A percentile compares a stretch with the other conserved stretches of the same genome.
phyloP scores from a whole-genome alignment of 1,140 invertebrate genomes.

The Aphidius ervi region DNA sequence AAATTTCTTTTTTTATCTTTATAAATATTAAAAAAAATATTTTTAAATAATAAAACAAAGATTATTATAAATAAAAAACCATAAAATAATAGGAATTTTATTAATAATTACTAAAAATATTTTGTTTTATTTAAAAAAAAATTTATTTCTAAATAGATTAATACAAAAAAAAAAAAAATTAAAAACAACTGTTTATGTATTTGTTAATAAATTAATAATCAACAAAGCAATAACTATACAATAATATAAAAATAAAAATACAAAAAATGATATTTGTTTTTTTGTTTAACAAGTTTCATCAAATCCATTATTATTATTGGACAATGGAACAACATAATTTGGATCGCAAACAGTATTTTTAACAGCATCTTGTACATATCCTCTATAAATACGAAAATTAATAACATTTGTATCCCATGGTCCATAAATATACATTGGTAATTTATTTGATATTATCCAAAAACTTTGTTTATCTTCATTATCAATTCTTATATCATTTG shows the following conservation, averaged over 20 bases:
- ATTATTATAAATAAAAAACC: no score
- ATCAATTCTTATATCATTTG: slow-evolving; percentile 75
- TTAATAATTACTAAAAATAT: no score
- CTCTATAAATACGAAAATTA: slow-evolving; percentile 69
- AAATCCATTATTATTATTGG: slow-evolving; percentile 33
- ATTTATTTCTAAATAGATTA: no score
- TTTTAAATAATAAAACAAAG: no score
- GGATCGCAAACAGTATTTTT: slow-evolving; percentile 68
- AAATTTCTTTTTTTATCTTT: no score
- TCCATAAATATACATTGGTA: slow-evolving; percentile 71
- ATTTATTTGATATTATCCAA: slow-evolving; percentile 70
- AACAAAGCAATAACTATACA: not conserved
- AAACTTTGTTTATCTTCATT: slow-evolving; percentile 63
- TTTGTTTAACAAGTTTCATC: slow-evolving; percentile 42
- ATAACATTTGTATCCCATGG: slow-evolving; percentile 61
- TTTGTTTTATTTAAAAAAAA: no score
- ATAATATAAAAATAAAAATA: not conserved
- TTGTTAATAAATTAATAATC: not conserved
- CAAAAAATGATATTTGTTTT: no score
- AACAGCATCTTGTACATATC: slow-evolving; percentile 59
- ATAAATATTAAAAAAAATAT: no score
- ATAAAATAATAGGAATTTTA: no score
- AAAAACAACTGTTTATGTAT: no score
- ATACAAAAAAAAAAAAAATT: no score
- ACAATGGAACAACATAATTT: slow-evolving; percentile 34